These are phyloP conservation scores for Belgica antarctica DNA, from an alignment of 2,888 invertebrate genomes.

Conservation along the genomic window DNA sequence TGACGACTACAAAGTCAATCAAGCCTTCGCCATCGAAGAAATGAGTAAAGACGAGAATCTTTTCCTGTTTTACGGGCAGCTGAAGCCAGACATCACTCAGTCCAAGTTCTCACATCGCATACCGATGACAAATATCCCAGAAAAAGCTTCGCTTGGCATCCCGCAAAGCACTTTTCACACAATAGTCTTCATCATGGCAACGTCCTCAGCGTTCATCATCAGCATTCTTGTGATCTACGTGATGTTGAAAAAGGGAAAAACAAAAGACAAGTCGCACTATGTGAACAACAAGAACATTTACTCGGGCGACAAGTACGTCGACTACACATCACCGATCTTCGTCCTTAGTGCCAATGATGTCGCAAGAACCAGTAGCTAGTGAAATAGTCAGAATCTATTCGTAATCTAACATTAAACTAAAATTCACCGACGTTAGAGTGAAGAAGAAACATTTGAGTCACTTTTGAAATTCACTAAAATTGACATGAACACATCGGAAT, in stretches of 20 bases:
- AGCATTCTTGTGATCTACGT: slow-evolving; percentile 72
- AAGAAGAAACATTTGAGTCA: neutral
- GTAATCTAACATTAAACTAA: neutral
- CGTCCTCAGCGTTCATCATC: slow-evolving; percentile 76
- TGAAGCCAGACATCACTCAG: slow-evolving; percentile 63
- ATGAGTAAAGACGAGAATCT: slow-evolving; percentile 59
- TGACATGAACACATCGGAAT: slow-evolving; percentile 42
- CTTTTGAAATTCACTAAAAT: slow-evolving; percentile 16
- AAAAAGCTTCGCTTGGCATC: slow-evolving; percentile 49
- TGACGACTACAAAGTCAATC: slow-evolving; percentile 72
- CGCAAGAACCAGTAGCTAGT: slow-evolving; percentile 15
- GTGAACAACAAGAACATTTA: slow-evolving; percentile 46
- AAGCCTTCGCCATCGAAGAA: slow-evolving; percentile 76
- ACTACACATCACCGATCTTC: slow-evolving; percentile 54
- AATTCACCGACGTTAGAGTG: too few relatives aligned
- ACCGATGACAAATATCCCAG: slow-evolving; percentile 46
- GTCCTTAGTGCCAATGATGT: slow-evolving; percentile 51
- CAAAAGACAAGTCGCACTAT: slow-evolving; percentile 46
- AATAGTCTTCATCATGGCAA: slow-evolving; percentile 72
- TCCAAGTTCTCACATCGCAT: slow-evolving; percentile 61
- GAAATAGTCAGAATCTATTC: neutral
- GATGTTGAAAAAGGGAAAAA: slow-evolving; percentile 68
- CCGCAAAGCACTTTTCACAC: slow-evolving; percentile 65
- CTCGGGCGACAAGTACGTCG: slow-evolving; percentile 50
- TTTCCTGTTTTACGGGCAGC: slow-evolving; percentile 51